Evolutionary conservation across 2,888 invertebrate genomes (phyloP).

Genomic region (Euzophera pinguis): DNA sequence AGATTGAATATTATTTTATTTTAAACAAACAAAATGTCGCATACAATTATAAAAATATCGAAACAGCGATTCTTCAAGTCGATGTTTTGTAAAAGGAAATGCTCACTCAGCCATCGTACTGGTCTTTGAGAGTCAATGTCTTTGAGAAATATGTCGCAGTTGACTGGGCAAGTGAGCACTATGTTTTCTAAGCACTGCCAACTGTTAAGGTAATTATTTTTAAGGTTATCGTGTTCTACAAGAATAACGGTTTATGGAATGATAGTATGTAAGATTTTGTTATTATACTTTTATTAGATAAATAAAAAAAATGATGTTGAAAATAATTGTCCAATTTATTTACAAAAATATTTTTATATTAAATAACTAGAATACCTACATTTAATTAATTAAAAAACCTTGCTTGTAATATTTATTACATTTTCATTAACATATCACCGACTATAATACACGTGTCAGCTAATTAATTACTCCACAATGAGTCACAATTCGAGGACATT

Average conservation of each 20-base stretch:
- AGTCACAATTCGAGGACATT: background rate
- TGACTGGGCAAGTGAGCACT: slow-evolving; percentile 12
- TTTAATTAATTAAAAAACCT: no score
- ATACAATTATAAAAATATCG: background rate
- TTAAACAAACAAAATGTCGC: background rate
- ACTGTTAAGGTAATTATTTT: background rate
- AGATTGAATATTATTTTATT: background rate
- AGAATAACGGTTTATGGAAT: no score
- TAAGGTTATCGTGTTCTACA: no score
- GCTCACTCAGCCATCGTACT: background rate
- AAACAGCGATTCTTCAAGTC: background rate
- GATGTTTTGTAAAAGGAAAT: background rate
- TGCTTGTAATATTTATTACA: background rate
- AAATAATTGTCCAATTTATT: no score
- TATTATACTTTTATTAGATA: no score
- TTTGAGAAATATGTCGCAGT: slow-evolving; percentile 15
- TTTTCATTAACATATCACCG: background rate
- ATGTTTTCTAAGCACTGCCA: slow-evolving; percentile 10
- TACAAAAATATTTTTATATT: no score
- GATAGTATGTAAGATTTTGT: no score
- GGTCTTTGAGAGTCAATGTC: slow-evolving; percentile 11
- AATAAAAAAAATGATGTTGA: no score
- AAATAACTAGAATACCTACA: no score
- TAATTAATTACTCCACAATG: slow-evolving; percentile 6
- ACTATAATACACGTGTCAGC: background rate